Conservation (phyloP, 2,113 vertebrate genomes). For the Phalacrocorax brasilianus region DNA sequence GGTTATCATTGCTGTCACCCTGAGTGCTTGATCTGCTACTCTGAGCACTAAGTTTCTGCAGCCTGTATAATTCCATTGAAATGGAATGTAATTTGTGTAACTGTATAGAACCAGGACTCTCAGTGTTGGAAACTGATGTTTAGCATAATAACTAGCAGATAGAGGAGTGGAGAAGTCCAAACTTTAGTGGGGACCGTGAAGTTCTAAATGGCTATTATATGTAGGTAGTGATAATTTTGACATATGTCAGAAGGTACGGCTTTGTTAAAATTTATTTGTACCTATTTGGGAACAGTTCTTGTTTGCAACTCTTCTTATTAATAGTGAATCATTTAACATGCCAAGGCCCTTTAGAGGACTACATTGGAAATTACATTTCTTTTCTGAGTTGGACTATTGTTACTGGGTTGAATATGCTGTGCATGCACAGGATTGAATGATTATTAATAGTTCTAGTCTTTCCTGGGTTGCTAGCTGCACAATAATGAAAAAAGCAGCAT, state of each 20-base stretch:
- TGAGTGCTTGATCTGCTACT: not conserved
- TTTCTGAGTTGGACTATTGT: not conserved
- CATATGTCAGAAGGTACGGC: not conserved
- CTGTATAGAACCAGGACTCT: not conserved
- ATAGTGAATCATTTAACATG: not conserved
- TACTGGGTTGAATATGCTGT: slow-evolving; percentile 12
- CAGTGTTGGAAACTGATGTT: not conserved
- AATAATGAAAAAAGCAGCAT: slow-evolving; percentile 5
- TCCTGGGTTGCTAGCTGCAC: slow-evolving; percentile 23
- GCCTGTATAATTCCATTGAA: not conserved
- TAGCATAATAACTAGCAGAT: not conserved
- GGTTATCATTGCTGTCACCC: not conserved
- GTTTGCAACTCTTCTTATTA: not conserved
- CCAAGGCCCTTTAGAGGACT: not conserved
- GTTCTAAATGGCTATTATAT: not conserved
- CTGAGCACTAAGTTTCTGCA: not conserved
- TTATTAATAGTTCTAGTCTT: slow-evolving; percentile 53
- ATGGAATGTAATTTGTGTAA: not conserved
- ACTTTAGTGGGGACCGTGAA: not conserved
- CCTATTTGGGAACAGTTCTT: not conserved
- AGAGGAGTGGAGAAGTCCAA: not conserved
- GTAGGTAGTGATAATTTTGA: not conserved
- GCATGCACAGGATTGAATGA: slow-evolving; percentile 9
- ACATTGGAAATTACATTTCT: not conserved
- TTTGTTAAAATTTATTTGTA: not conserved